Evolutionary conservation across 2,113 vertebrate genomes (phyloP).

Genomic region (Limanda limanda): DNA sequence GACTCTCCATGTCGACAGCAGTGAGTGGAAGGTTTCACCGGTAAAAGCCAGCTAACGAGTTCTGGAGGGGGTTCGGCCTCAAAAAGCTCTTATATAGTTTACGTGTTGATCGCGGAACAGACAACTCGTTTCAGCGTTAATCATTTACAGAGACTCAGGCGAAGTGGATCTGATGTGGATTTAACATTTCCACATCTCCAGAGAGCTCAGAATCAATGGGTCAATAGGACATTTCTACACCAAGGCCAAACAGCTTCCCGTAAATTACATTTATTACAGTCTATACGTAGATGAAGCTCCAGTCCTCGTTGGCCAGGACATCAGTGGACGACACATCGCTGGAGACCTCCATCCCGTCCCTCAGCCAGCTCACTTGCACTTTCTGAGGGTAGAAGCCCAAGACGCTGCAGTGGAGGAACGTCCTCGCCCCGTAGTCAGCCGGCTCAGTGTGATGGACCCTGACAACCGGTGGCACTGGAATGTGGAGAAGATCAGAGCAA

Average conservation of each 20-base stretch:
- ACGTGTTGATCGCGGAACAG: background rate
- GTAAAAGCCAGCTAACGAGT: conserved; percentile 27
- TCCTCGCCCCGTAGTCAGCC: conserved; percentile 17
- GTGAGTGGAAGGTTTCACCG: conserved; percentile 14
- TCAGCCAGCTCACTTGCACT: no score
- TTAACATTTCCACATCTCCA: background rate
- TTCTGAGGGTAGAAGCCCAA: no score
- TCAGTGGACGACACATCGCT: conserved; percentile 2
- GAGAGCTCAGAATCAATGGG: no score
- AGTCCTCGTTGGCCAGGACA: conserved; percentile 69
- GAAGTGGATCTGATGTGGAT: background rate
- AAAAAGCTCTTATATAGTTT: conserved; percentile 56
- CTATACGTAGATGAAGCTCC: conserved; percentile 72
- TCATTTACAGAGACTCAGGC: conserved; percentile 63
- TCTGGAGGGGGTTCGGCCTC: background rate
- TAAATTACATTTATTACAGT: no score
- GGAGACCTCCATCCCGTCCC: conserved; percentile 50
- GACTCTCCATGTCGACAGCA: conserved; percentile 57
- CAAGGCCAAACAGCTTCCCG: no score
- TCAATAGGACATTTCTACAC: no score
- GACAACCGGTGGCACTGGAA: conserved; percentile 43
- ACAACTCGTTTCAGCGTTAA: conserved; percentile 57
- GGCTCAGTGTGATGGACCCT: conserved; percentile 18
- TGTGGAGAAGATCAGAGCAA: conserved; percentile 28
- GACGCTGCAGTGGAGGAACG: conserved; percentile 39